Percentiles rank a stretch among this genome's conserved stretches.
Evolutionary conservation across 2,797 vertebrate species (phyloP).

Genomic region (Melanotaenia maccullochi): DNA sequence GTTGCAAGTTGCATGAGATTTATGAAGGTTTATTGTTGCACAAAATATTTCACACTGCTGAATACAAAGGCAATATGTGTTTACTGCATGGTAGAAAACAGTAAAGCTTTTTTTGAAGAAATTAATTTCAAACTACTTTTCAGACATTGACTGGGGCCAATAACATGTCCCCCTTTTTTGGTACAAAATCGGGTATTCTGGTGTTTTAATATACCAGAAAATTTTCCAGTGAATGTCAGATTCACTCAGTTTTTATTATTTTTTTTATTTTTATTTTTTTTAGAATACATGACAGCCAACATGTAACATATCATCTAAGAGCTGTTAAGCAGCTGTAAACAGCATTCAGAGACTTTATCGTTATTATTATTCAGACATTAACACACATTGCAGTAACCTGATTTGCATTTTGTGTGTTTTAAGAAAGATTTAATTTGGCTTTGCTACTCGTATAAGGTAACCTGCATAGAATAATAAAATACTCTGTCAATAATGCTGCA

Average conservation of each 20-base stretch:
- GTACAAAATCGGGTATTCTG: too few relatives aligned
- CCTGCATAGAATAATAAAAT: background rate
- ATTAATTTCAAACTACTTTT: background rate
- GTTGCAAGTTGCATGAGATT: slow-evolving; percentile 65
- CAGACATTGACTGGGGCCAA: background rate
- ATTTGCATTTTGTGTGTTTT: background rate
- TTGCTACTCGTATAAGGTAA: background rate
- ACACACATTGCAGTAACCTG: background rate
- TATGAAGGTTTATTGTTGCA: slow-evolving; percentile 43
- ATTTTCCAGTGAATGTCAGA: background rate
- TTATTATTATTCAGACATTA: background rate
- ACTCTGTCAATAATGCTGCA: too few relatives aligned
- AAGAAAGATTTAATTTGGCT: background rate
- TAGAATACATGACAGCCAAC: background rate
- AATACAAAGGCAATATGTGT: slow-evolving; percentile 14
- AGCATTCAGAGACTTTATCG: background rate
- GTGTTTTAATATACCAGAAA: background rate
- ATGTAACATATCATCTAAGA: background rate
- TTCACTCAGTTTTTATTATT: background rate
- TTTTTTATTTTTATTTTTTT: too few relatives aligned
- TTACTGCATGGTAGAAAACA: slow-evolving; percentile 38
- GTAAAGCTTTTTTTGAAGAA: background rate
- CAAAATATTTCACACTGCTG: slow-evolving; percentile 11
- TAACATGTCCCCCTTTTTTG: background rate
- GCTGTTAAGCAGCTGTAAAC: background rate